Conservation (phyloP, 2,888 invertebrate species). For the Chaetogeoica ovagalla region DNA sequence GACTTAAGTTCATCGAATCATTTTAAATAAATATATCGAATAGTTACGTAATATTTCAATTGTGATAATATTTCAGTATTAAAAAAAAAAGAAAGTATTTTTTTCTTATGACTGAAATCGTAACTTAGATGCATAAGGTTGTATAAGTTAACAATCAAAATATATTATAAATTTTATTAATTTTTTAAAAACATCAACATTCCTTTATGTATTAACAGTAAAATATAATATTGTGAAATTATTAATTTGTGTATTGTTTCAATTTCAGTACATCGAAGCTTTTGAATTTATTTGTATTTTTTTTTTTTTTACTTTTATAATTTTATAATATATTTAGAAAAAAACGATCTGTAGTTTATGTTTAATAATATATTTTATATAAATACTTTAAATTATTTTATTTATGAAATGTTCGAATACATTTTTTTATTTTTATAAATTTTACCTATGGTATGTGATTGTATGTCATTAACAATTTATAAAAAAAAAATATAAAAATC, state of each 20-base stretch:
- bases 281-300: background rate
- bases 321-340: conserved; percentile 21
- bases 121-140: conserved; percentile 1
- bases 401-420: background rate
- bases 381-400: background rate
- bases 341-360: background rate
- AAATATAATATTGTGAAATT: background rate
- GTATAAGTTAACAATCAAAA: background rate
- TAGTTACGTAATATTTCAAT: background rate
- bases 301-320: conserved; percentile 32
- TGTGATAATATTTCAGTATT: conserved; percentile 20
- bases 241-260: background rate
- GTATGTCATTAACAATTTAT: background rate
- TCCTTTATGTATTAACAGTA: background rate
- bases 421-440: background rate
- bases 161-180: background rate
- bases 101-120: conserved; percentile 11
- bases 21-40: background rate
- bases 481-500: background rate
- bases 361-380: conserved; percentile 22
- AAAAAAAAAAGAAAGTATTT: background rate
- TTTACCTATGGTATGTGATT: background rate
- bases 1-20: background rate
- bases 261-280: background rate
- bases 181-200: background rate